Conservation (phyloP, 53 echinoderm and acorn worm genomes). For the Patiria pectinifera region DNA sequence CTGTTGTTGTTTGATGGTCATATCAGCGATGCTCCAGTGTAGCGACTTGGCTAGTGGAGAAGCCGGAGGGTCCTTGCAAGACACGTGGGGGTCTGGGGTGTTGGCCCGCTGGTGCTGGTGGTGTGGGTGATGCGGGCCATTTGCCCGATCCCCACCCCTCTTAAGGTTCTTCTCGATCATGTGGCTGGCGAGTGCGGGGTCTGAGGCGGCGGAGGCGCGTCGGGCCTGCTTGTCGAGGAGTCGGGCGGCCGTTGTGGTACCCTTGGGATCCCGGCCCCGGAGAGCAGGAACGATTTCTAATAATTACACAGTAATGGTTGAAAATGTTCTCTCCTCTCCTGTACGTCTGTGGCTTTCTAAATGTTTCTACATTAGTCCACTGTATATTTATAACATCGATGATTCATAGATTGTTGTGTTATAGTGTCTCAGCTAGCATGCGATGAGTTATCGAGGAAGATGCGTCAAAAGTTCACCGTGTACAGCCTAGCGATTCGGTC, state of each 20-base stretch:
- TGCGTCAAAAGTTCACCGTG: background rate
- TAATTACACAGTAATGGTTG: background rate
- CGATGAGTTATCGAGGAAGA: background rate
- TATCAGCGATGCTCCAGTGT: conserved; percentile 78
- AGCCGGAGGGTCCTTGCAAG: conserved; percentile 53
- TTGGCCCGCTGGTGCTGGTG: conserved; percentile 43
- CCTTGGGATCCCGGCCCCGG: background rate
- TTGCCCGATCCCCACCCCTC: background rate
- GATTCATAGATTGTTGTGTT: background rate
- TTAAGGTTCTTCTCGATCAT: conserved; percentile 46
- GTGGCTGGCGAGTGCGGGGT: conserved; percentile 39
- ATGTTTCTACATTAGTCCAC: background rate
- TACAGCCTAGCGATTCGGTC: background rate
- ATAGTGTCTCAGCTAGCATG: background rate
- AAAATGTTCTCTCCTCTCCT: background rate
- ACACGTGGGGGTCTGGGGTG: conserved; percentile 45
- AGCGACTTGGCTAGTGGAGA: conserved; percentile 51
- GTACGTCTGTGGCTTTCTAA: background rate
- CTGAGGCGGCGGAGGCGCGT: conserved; percentile 51
- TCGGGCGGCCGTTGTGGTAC: conserved; percentile 50
- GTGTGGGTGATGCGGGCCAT: background rate
- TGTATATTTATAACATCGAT: background rate
- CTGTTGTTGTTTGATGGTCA: conserved; percentile 61
- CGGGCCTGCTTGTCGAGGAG: conserved; percentile 57
- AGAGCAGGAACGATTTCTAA: background rate